Base-by-base conservation (phyloP, 2,797 vertebrate species). In the Sardinella longiceps region DNA sequence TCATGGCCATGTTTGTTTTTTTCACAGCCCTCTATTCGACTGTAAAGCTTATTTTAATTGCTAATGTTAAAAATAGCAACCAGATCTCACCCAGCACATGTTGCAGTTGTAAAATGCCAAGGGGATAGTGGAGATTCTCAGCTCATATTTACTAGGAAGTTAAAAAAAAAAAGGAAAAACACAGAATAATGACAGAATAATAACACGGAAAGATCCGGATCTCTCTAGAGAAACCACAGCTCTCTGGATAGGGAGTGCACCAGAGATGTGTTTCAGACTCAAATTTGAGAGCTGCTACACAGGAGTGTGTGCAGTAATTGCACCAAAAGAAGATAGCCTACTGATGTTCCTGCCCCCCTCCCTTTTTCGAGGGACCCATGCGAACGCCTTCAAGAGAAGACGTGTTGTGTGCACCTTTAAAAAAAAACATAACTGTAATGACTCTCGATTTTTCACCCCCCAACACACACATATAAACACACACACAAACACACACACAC, bases 31-130 rank as follows among this genome's bases (percentile, higher is more conserved):
- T 74, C 66, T 28, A 39, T 33, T 74, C 66, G 30, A 39, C 66
- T 37, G 66, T 74, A 74, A 37, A 74, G 66, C 66, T 37, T 33
- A 39, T 74, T 74, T 37, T 74, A 74, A 74, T 74, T 74, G 66
- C 66, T 74, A 74, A 74, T 74, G 66, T 74, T 74, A 30, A 81
- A 84, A 81, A 81, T 81, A 84, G 60, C 80, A 37, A 33, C 51
- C 6, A 2, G 85, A 88, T 88, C 86, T 88, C 85, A 74, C 33
- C 33, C 33, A 3, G 66, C 66, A 74, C 66, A 74, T 74, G 66
- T 74, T 74, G 66, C 66, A 37, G 66, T 74, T 14, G 10, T 74
- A 74, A 74, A 74, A 74, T 37, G 66, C 66, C 66, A 74, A 33
- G 66, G 66, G 66, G 30, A 37, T 74, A 30, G 66, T 37, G 5